These are phyloP conservation scores for Trialeurodes vaporariorum DNA, from an alignment of 1,140 invertebrate genomes.

Conservation along the genomic window DNA sequence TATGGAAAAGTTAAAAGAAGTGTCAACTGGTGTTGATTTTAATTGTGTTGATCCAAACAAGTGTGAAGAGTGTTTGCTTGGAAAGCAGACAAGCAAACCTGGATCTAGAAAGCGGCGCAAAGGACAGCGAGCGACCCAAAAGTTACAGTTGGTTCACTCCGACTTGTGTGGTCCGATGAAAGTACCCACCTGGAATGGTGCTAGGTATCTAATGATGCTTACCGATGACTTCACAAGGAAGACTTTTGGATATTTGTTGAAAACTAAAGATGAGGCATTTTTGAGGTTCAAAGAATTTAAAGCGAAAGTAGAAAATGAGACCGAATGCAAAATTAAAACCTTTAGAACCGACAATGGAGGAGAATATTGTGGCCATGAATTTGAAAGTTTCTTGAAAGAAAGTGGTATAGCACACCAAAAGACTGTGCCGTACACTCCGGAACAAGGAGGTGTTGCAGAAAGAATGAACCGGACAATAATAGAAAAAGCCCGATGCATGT, in stretches of 20 bases:
- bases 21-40: neutral
- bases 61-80: neutral
- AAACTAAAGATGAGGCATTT: conserved; percentile 10
- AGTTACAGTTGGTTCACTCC: conserved; percentile 16
- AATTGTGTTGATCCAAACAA: neutral
- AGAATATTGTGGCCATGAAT: conserved; percentile 5
- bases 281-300: conserved; percentile 12
- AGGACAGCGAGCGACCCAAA: neutral
- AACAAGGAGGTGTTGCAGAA: conserved; percentile 37
- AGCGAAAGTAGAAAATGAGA: conserved; percentile 14
- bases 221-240: conserved; percentile 32
- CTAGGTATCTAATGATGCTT: conserved; percentile 34
- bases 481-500: conserved; percentile 31
- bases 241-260: conserved; percentile 6
- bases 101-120: neutral
- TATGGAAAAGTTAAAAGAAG: neutral
- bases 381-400: neutral
- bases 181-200: conserved; percentile 27
- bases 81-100: neutral
- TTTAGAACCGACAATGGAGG: conserved; percentile 15
- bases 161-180: conserved; percentile 37
- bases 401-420: neutral
- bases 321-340: conserved; percentile 12
- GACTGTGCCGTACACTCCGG: conserved; percentile 19
- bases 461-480: conserved; percentile 32